Percentiles rank a stretch among this genome's conserved stretches.
phyloP scores from a whole-genome alignment of 2,797 vertebrate species.

The Buceros bicornis region DNA sequence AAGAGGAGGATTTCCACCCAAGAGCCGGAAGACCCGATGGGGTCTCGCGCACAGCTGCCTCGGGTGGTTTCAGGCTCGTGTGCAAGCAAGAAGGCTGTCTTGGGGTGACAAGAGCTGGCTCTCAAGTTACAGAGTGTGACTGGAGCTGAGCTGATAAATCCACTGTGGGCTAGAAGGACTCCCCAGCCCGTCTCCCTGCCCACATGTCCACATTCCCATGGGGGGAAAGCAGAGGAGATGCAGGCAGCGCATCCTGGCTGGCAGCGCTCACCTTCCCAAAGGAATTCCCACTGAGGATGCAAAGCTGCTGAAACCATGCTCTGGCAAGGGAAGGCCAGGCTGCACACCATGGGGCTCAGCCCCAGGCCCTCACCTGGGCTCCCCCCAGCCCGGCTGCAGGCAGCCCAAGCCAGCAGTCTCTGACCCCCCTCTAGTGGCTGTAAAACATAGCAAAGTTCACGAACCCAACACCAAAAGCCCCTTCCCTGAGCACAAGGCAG shows the following conservation, averaged over 20 bases:
- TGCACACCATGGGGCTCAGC: neutral
- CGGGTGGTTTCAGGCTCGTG: neutral
- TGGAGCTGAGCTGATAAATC: neutral
- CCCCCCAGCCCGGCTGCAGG: neutral
- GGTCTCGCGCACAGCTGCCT: neutral
- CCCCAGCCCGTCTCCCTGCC: neutral
- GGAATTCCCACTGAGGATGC: neutral
- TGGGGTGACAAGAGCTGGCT: neutral
- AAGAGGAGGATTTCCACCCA: neutral
- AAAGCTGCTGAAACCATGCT: neutral
- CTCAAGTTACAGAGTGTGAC: neutral
- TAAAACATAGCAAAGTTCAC: constrained; percentile 71
- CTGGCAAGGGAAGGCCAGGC: neutral
- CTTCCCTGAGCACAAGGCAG: neutral
- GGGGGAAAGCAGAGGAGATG: neutral
- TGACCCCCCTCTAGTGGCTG: constrained; percentile 71
- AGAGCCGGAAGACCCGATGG: neutral
- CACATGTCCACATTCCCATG: accelerated
- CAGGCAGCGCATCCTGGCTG: neutral
- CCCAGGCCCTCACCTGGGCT: neutral
- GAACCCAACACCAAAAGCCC: neutral
- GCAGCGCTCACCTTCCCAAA: neutral
- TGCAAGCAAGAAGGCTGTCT: neutral
- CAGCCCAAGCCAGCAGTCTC: constrained; percentile 61
- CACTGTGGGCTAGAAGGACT: neutral